Conservation (phyloP, 1,140 invertebrate species). For the Saccostrea glomerata region DNA sequence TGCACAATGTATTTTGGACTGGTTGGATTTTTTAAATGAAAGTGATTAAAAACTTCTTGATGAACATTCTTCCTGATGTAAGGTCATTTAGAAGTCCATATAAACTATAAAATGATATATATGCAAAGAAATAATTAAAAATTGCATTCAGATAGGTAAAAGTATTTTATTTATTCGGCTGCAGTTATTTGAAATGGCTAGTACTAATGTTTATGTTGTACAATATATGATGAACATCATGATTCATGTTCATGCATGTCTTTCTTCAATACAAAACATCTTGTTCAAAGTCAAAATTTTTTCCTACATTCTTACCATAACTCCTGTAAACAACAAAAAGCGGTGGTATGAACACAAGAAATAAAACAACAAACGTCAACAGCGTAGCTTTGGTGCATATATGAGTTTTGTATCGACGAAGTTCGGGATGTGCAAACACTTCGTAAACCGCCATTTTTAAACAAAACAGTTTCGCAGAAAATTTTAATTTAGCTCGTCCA, state of each 20-base stretch:
- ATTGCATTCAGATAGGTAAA: background rate
- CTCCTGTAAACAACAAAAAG: constrained; percentile 77
- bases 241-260: background rate
- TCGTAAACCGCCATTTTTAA: constrained; percentile 79
- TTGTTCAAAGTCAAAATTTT: background rate
- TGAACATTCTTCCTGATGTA: too few relatives aligned
- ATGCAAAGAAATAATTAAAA: too few relatives aligned
- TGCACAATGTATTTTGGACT: too few relatives aligned
- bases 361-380: constrained; percentile 71
- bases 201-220: background rate
- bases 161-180: background rate
- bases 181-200: too few relatives aligned
- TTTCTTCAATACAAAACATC: background rate
- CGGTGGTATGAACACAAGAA: constrained; percentile 76
- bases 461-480: constrained; percentile 66
- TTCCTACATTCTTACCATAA: constrained; percentile 70
- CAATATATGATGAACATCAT: constrained; percentile 6
- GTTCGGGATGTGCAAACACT: constrained; percentile 76
- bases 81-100: too few relatives aligned
- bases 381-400: constrained; percentile 77
- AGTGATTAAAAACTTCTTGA: too few relatives aligned
- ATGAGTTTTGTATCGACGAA: constrained; percentile 75
- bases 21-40: too few relatives aligned
- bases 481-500: background rate
- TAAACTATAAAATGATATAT: too few relatives aligned